These are phyloP conservation scores for Eretmocerus hayati DNA, from an alignment of 2,888 invertebrate species.

Conservation along the genomic window DNA sequence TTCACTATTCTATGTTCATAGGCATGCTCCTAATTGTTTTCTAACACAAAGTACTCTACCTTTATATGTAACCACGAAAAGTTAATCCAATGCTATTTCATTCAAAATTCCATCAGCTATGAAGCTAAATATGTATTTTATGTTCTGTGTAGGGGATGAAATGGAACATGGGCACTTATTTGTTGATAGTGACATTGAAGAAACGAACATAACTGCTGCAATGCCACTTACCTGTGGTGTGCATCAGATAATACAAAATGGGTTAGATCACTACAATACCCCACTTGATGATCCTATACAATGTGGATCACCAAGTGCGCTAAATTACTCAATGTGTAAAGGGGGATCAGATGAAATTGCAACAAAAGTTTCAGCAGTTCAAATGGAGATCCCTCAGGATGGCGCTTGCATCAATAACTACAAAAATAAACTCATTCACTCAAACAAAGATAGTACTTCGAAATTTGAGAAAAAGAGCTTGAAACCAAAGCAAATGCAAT, in stretches of 20 bases:
- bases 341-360: slow-evolving; percentile 28
- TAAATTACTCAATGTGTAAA: slow-evolving; percentile 33
- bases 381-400: slow-evolving; percentile 8
- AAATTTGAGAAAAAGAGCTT: slow-evolving; percentile 13
- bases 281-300: slow-evolving; percentile 21
- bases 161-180: slow-evolving; percentile 61
- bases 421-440: slow-evolving; percentile 27
- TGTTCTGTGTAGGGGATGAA: slow-evolving; percentile 48
- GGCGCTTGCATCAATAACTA: slow-evolving; percentile 25
- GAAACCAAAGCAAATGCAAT: slow-evolving; percentile 19
- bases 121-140: too few species aligned
- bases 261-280: not conserved
- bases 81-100: too few species aligned
- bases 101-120: too few species aligned
- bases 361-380: slow-evolving; percentile 21
- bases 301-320: slow-evolving; percentile 27
- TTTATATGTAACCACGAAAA: too few species aligned
- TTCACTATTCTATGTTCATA: too few species aligned
- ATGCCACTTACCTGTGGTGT: slow-evolving; percentile 31
- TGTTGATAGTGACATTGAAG: slow-evolving; percentile 60
- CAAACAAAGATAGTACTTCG: slow-evolving; percentile 13
- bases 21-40: too few species aligned
- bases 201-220: slow-evolving; percentile 44
- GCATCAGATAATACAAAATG: slow-evolving; percentile 23
- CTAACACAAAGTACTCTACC: too few species aligned